Evolutionary conservation across 2,797 vertebrate species (phyloP), one percentile per base, ranked within the genome.

Genomic region (Mionectes olivaceus): DNA sequence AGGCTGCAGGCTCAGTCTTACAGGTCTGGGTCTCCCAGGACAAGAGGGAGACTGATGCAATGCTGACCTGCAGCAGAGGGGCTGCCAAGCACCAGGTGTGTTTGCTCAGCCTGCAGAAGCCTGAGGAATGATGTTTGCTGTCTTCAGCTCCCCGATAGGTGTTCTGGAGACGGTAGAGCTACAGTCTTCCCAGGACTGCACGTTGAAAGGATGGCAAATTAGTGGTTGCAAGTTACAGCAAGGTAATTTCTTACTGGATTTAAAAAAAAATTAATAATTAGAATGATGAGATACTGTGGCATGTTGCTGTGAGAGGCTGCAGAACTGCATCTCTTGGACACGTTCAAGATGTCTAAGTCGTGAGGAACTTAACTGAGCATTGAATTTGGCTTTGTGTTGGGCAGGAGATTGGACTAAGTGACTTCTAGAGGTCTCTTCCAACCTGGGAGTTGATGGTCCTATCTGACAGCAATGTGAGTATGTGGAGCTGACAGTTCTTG

Each of bases 181-280:
- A 49, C 13, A 87, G 57, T 68, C 68, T 85, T 93, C 82, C 75
- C 60, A 64, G 71, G 46, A 89, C 64, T 47, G 27, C 30, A 5
- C 43, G 49, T 87, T 89, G 56, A 91, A 94, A 93, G 89, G 64
- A 5, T 80, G 49, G 83, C 74, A 81, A 96, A 89, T 92, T 60
- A 85, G 27, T 65, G 78, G 87, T 78, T 94, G 46, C 69, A 74
- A 68, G 68, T 96, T 83, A 83, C 33, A 83, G 89, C 87, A 81
- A 70, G 49, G 61, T 83, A 90, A 81, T 85, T 95, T 78, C 69
- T 89, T 80, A 55, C 46, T 57, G 61, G 46, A 86, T 88, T 77
- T 7, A 50, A 78, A 75, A 87, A 71, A 53, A 81, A 47, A 59
- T 22, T 0, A 32, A 24, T 0, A 32, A 71, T 19, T 32, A n/a